phyloP scores from a whole-genome alignment of 2,113 vertebrate species.

The Tichodroma muraria region DNA sequence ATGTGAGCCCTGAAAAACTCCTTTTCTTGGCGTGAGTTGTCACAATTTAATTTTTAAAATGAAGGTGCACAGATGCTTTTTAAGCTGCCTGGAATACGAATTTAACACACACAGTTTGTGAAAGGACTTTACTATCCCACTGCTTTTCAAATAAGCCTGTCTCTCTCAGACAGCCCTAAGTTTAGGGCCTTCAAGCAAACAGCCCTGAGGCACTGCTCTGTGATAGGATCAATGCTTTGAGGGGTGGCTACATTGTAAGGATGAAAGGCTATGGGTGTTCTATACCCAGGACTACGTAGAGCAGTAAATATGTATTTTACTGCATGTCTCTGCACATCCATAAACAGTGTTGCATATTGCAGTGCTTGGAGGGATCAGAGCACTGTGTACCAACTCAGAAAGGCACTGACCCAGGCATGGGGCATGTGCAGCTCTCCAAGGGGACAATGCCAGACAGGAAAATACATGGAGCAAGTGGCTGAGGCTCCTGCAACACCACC shows the following conservation, averaged over 20 bases:
- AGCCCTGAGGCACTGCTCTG: neutral
- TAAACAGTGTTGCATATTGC: neutral
- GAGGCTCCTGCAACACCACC: neutral
- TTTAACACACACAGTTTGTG: neutral
- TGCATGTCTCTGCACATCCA: neutral
- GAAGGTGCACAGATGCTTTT: neutral
- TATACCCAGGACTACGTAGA: neutral
- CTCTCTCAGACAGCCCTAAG: neutral
- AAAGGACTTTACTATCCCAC: neutral
- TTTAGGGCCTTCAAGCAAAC: neutral
- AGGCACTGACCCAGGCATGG: neutral
- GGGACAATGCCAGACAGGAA: neutral
- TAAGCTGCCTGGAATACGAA: neutral
- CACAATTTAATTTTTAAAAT: neutral
- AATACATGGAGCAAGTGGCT: neutral
- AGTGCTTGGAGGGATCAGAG: neutral
- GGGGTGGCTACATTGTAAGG: neutral
- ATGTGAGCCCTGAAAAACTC: neutral
- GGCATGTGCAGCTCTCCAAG: neutral
- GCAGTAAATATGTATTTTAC: neutral
- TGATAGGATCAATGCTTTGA: neutral
- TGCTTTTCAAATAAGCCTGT: neutral
- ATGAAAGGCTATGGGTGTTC: neutral
- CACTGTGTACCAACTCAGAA: neutral
- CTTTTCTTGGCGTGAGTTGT: neutral